Percentiles rank a stretch among this genome's conserved stretches.
Evolutionary conservation across 2,113 vertebrate species (phyloP).

Genomic region (Xenopus tropicalis): DNA sequence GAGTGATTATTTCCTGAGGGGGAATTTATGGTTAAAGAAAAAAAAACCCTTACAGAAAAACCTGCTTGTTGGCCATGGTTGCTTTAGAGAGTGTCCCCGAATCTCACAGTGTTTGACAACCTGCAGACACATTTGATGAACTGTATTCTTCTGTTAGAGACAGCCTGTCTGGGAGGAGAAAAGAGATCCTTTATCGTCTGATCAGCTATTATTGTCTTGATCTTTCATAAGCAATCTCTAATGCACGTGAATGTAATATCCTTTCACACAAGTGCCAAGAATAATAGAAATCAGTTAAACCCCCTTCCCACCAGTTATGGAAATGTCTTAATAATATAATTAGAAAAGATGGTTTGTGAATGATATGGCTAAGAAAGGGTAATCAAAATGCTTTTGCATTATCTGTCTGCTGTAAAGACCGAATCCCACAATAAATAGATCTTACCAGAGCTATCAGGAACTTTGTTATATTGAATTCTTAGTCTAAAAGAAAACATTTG

Average conservation of each 20-base stretch:
- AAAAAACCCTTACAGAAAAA: conserved; percentile 76
- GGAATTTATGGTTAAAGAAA: conserved; percentile 75
- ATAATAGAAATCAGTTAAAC: conserved; percentile 76
- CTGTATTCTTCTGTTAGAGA: conserved; percentile 82
- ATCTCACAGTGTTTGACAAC: conserved; percentile 86
- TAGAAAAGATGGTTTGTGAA: conserved; percentile 71
- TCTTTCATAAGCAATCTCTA: conserved; percentile 80
- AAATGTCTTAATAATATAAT: conserved; percentile 73
- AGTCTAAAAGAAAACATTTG: conserved; percentile 61
- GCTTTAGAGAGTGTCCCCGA: conserved; percentile 70
- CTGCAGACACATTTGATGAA: conserved; percentile 91
- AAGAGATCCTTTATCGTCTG: conserved; percentile 76
- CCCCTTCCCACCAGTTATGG: conserved; percentile 66
- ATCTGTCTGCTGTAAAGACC: conserved; percentile 66
- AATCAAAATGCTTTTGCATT: conserved; percentile 68
- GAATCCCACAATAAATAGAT: conserved; percentile 60
- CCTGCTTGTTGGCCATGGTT: conserved; percentile 87
- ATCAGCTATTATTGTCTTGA: conserved; percentile 81
- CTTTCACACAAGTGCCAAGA: conserved; percentile 76
- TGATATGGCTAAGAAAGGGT: conserved; percentile 63
- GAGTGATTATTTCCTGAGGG: conserved; percentile 89
- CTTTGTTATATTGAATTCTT: conserved; percentile 58
- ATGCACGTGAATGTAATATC: conserved; percentile 79
- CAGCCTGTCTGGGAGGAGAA: conserved; percentile 81
- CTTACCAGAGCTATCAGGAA: conserved; percentile 54